Base-by-base conservation (phyloP, 1,140 invertebrate genomes). In the Papilio machaon region DNA sequence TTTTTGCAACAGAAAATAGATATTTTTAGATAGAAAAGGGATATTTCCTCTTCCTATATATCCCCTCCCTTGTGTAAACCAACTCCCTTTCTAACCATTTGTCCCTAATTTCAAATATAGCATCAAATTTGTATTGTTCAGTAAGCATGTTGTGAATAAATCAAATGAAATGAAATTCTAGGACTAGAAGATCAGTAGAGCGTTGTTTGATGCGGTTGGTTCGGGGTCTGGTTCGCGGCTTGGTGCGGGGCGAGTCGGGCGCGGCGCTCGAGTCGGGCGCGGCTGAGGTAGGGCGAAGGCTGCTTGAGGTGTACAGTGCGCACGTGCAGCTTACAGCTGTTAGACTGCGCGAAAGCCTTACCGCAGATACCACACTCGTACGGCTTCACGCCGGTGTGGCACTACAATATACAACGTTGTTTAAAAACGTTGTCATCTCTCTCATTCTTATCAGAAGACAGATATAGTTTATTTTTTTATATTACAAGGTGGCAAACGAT, bases 341-440 rank as follows among this genome's bases (percentile, higher is more conserved):
- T 97, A 78, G 91, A 93, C 82, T 92, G 90, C 3, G 85, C 87
- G 87, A 98, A 98, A 23, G 96, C 95, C 92, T 98, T 98, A 17
- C 97, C 97, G 87, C 97, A 98, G 9, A 97, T 95, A 91, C 97
- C 97, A 83, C 97, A 98, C 13, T 95, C 87, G 86, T 96, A 98
- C 1, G 97, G 97, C 86, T 98, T 98, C 81, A 97, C 96, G 1
- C 97, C 97, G 0, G 96, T 97, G 88, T 98, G 97, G 23, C 88
- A 89, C 91, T 92, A 83, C 6, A 74, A 23, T 6, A 15, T 46
- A 60, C 11, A 4, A 11, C 60, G 8, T 6, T 60, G 0, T 7
- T 19, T 19, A 58, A 19, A 7, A n/a, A 9, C 8, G 9, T 58
- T 19, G n/a, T 58, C 54, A 43, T 6, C 7, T 6, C n/a, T 8